Base-by-base conservation (phyloP, 1,140 invertebrate genomes). In the Limonius californicus region DNA sequence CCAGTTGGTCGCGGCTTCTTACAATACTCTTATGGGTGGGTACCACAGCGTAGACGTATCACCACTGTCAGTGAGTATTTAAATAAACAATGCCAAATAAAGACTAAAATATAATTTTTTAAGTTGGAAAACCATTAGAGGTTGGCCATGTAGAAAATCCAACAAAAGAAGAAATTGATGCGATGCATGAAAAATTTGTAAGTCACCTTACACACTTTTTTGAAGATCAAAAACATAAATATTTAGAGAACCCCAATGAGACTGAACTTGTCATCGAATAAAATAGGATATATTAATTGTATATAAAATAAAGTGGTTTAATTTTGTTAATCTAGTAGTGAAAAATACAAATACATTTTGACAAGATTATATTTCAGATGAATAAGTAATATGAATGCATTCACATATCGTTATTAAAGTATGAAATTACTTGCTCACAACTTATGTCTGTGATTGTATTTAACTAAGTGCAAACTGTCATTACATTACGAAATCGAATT, bases 1-100 rank as follows among this genome's bases (percentile, higher is more conserved):
- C 87, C 92, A 16, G 78, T 88, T 30, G 95, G 95, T 0, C 78
- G 94, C 61, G 94, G 95, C 0, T 80, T 97, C 23, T 92, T 98
- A 70, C 92, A 95, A 68, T 95, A 96, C 70, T 85, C 83, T 0
- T 94, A 92, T 77, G 95, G 95, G 0, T 72, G 95, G 0, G 71
- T 97, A 8, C 94, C 95, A 0, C 83, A 85, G 42, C 82, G 94
- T 23, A 82, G 79, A 63, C 90, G 89, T 0, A 83, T 97, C 21
- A 85, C 85, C 8, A 89, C 89, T 63, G 90, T 97, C 68, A 89
- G 93, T 95, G 79, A 85, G 85, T 80, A 19, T 15, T 45, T 15
- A 45, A 45, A 45, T n/a, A 8, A 3, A 14, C 7, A 6, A 8
- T 45, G 4, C 27, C 4, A 32, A 32, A 32, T 32, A 32, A 6